Conservation (phyloP, 53 echinoderm and acorn worm genomes). For the Echinometra lucunter region DNA sequence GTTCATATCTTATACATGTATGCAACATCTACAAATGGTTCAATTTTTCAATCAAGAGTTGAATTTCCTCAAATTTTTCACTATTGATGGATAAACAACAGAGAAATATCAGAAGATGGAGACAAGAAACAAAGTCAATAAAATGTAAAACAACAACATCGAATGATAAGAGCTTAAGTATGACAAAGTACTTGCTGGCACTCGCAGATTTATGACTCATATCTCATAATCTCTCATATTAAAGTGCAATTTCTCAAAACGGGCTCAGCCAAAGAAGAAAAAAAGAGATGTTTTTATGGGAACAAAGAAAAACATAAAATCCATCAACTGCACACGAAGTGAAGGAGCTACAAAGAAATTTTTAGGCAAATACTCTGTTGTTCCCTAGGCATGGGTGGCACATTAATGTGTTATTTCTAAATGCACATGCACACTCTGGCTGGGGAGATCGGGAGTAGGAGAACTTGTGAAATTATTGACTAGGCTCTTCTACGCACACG, state of each 20-base stretch:
- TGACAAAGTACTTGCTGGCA: not conserved
- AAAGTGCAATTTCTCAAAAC: not conserved
- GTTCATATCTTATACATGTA: not conserved
- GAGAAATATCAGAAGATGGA: not conserved
- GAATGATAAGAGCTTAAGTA: not conserved
- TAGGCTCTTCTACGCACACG: not conserved
- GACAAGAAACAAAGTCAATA: not conserved
- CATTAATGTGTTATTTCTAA: conserved; percentile 66
- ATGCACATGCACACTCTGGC: conserved; percentile 50
- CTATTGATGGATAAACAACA: no score
- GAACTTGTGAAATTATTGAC: conserved; percentile 65
- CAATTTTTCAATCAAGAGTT: not conserved
- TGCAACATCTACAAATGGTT: not conserved
- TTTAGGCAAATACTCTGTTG: not conserved
- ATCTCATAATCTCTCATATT: conserved; percentile 37
- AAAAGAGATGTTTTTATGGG: not conserved
- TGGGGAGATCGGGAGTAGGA: not conserved
- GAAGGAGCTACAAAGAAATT: conserved; percentile 27
- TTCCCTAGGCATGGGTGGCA: conserved; percentile 32
- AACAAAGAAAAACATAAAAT: conserved; percentile 25
- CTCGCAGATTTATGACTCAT: conserved; percentile 42
- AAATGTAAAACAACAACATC: not conserved
- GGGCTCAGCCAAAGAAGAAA: not conserved
- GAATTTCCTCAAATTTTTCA: not conserved
- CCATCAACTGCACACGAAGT: not conserved